A percentile compares a stretch with the other conserved stretches of the same genome.
These are phyloP conservation scores for Eulithis testata DNA, from an alignment of 2,888 invertebrate genomes.

Conservation along the genomic window DNA sequence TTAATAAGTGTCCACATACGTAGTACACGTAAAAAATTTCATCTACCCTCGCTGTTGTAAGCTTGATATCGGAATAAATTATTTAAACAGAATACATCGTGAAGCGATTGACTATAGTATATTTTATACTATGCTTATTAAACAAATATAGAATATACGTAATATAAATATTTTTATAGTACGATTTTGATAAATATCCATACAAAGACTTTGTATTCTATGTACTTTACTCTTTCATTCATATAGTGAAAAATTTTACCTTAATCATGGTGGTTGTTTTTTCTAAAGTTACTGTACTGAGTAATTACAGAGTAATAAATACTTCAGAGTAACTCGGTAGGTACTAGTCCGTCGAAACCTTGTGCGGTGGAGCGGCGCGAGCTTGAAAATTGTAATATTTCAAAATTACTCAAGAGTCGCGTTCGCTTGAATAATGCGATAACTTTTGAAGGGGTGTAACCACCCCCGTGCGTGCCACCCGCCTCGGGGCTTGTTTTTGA, in stretches of 20 bases:
- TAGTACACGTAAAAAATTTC: no score
- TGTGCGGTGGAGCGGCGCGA: slow-evolving; percentile 62
- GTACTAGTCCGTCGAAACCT: slow-evolving; percentile 59
- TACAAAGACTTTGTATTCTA: no score
- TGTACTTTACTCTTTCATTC: background rate
- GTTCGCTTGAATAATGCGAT: slow-evolving; percentile 83
- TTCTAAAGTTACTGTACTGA: slow-evolving; percentile 25
- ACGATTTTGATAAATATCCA: no score
- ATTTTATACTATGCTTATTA: no score
- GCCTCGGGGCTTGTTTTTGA: slow-evolving; percentile 75
- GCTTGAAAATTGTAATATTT: slow-evolving; percentile 84
- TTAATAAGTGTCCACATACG: no score
- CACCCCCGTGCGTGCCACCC: slow-evolving; percentile 72
- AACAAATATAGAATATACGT: no score
- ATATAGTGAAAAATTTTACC: background rate
- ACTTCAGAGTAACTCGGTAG: slow-evolving; percentile 52
- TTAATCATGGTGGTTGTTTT: background rate
- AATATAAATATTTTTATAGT: no score
- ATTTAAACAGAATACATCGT: no score
- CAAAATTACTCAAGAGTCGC: slow-evolving; percentile 85
- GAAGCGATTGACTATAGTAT: no score
- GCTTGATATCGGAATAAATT: no score
- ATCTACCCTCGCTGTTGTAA: no score
- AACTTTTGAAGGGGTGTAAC: slow-evolving; percentile 71
- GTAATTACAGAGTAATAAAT: slow-evolving; percentile 44